These are phyloP conservation scores for Folsomia manolachei DNA, from an alignment of 2,888 invertebrate species.

Conservation along the genomic window DNA sequence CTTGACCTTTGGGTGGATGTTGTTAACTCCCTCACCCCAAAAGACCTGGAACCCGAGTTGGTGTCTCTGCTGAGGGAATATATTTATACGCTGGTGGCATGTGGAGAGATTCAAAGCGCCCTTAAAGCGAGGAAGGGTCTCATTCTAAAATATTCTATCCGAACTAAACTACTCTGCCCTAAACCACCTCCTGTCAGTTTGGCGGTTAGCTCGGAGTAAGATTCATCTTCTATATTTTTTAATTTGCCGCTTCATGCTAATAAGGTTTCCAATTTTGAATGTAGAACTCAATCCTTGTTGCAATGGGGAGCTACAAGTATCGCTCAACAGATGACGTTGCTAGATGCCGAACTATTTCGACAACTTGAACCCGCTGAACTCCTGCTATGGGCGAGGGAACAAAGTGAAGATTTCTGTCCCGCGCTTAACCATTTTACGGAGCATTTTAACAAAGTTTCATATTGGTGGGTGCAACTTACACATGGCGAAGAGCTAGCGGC, in stretches of 20 bases:
- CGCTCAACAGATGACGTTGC: conserved; percentile 96
- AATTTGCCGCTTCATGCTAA: too few species aligned
- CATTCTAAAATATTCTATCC: conserved; percentile 73
- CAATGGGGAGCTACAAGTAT: conserved; percentile 93
- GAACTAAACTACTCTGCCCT: conserved; percentile 59
- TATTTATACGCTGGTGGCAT: conserved; percentile 86
- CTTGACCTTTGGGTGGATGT: conserved; percentile 91
- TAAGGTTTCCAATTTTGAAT: conserved; percentile 15
- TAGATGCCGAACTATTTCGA: conserved; percentile 92
- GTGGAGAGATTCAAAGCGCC: conserved; percentile 88
- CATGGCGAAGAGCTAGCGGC: background rate
- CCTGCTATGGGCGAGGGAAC: conserved; percentile 90
- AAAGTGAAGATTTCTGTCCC: conserved; percentile 93
- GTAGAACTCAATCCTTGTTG: conserved; percentile 65
- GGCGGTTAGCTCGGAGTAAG: conserved; percentile 60
- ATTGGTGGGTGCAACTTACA: conserved; percentile 64
- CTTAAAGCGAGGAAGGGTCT: conserved; percentile 84
- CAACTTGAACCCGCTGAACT: conserved; percentile 97
- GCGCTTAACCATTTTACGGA: conserved; percentile 96
- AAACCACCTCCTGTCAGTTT: conserved; percentile 57
- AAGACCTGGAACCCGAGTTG: conserved; percentile 77
- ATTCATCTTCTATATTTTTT: background rate
- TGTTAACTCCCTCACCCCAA: conserved; percentile 88
- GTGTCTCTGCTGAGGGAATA: conserved; percentile 85
- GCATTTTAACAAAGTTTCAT: conserved; percentile 99